A percentile compares a stretch with the other conserved stretches of the same genome.
phyloP scores from a whole-genome alignment of 2,113 vertebrate species.

The Tenebrosternarchus preto region DNA sequence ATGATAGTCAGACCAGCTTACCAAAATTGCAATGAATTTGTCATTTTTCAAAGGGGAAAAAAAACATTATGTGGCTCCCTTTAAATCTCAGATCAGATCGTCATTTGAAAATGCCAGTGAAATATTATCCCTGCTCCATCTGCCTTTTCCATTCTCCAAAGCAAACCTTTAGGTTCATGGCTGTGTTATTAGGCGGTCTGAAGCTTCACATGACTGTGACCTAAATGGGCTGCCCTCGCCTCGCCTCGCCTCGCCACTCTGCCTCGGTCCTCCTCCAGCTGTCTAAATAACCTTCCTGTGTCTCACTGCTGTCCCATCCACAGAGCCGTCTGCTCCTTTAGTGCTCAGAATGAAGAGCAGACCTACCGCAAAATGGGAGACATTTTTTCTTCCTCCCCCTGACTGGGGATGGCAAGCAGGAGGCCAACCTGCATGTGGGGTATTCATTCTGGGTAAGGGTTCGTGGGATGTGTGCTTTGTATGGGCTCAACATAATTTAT shows the following conservation, averaged over 20 bases:
- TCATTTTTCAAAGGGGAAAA: not conserved
- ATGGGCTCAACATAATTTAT: not conserved
- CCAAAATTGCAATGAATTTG: not conserved
- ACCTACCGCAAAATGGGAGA: not conserved
- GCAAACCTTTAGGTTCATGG: conserved; percentile 18
- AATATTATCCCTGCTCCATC: conserved; percentile 23
- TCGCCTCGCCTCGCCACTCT: not conserved
- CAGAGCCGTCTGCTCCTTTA: conserved; percentile 24
- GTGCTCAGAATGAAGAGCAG: not conserved
- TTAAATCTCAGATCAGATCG: not conserved
- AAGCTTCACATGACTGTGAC: conserved; percentile 36
- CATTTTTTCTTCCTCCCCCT: not conserved
- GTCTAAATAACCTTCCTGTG: conserved; percentile 14
- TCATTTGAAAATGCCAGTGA: conserved; percentile 22
- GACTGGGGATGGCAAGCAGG: no score
- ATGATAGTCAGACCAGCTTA: not conserved
- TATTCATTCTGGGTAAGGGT: conserved; percentile 13
- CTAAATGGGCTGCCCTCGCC: not conserved
- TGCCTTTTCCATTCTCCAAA: conserved; percentile 13
- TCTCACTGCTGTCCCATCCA: not conserved
- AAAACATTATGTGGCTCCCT: not conserved
- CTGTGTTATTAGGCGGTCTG: conserved; percentile 41
- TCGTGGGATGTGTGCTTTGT: not conserved
- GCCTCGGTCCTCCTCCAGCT: conserved; percentile 34
- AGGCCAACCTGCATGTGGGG: not conserved